Percentiles rank a stretch among this genome's conserved stretches.
Conservation (phyloP, 1,140 invertebrate species). For the Plodia interpunctella region DNA sequence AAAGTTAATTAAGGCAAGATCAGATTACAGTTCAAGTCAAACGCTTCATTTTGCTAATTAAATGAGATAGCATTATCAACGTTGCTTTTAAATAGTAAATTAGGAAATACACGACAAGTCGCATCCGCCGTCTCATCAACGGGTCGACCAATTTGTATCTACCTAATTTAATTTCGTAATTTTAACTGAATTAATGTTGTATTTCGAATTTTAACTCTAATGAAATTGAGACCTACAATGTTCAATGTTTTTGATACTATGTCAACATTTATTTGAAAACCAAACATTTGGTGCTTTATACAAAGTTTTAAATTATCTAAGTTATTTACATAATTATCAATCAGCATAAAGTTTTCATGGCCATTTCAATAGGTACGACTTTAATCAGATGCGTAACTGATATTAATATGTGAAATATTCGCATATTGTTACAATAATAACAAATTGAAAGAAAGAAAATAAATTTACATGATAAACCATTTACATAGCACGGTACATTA, state of each 20-base stretch:
- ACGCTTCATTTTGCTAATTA: slow-evolving; percentile 61
- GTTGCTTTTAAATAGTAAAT: slow-evolving; percentile 40
- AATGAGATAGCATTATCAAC: slow-evolving; percentile 50
- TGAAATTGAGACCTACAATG: not conserved
- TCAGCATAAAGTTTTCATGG: no score
- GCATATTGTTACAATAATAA: no score
- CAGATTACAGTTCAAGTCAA: slow-evolving; percentile 33
- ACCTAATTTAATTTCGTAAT: slow-evolving; percentile 25
- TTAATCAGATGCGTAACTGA: no score
- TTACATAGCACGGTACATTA: no score
- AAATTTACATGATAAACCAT: no score
- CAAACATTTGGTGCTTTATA: no score
- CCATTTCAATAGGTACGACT: no score
- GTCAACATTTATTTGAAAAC: slow-evolving; percentile 14
- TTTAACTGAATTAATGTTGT: slow-evolving; percentile 23
- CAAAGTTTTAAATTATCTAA: no score
- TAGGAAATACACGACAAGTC: slow-evolving; percentile 35
- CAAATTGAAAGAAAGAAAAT: no score
- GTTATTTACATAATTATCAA: no score
- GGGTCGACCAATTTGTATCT: slow-evolving; percentile 19
- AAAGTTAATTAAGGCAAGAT: slow-evolving; percentile 52
- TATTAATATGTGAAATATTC: no score
- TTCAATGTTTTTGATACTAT: not conserved
- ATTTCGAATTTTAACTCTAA: slow-evolving; percentile 4
- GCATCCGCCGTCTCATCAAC: slow-evolving; percentile 4